phyloP scores from a whole-genome alignment of 2,113 vertebrate genomes.

The Ia io region DNA sequence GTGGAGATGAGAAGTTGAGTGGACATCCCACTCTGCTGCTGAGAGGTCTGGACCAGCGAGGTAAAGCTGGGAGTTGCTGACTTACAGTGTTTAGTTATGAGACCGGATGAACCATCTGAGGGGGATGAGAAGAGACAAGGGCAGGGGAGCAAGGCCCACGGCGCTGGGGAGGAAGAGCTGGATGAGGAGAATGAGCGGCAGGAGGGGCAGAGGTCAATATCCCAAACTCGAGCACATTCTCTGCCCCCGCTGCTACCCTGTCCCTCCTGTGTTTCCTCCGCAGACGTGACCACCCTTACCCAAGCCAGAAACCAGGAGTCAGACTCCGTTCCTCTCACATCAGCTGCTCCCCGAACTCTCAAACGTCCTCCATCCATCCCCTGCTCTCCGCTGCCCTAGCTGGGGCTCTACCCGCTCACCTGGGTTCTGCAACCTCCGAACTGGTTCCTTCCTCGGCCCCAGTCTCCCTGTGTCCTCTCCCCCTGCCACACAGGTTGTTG shows the following conservation, averaged over 20 bases:
- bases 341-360: background rate
- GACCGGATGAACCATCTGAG: background rate
- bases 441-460: background rate
- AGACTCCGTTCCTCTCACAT: rapidly evolving
- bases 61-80: background rate
- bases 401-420: background rate
- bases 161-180: background rate
- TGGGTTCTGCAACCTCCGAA: background rate
- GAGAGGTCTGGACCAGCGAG: background rate
- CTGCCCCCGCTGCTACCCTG: rapidly evolving
- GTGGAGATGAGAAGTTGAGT: background rate
- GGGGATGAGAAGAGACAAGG: background rate
- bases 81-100: background rate
- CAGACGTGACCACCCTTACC: background rate
- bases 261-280: background rate
- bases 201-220: background rate
- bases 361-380: rapidly evolving
- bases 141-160: background rate
- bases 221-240: background rate
- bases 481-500: background rate
- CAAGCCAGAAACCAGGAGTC: background rate
- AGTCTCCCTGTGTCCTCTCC: background rate
- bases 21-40: background rate
- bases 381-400: too few relatives aligned
- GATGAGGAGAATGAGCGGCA: background rate